Evolutionary conservation across 2,888 invertebrate genomes (phyloP).

Genomic region (Cerceris rybyensis): DNA sequence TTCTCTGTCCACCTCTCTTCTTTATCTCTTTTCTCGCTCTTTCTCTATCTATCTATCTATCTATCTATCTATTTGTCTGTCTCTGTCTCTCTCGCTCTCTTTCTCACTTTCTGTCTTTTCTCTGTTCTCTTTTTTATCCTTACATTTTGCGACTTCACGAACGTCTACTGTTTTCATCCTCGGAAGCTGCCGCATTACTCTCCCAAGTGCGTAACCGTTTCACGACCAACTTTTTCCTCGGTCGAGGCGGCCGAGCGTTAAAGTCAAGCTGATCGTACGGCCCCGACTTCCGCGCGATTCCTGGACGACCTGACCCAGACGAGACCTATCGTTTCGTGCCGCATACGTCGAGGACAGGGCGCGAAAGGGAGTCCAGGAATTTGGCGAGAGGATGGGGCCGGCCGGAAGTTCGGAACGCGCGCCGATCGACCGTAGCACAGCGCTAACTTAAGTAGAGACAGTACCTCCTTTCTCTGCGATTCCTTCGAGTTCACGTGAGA

Average conservation of each 20-base stretch:
- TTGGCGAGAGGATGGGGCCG: neutral
- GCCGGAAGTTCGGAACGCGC: neutral
- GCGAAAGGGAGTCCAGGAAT: neutral
- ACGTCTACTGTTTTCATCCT: conserved; percentile 14
- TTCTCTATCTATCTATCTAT: no score
- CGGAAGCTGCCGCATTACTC: conserved; percentile 2
- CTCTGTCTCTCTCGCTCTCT: conserved; percentile 28
- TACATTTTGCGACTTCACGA: conserved; percentile 15
- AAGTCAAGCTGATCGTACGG: neutral
- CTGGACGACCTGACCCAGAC: neutral
- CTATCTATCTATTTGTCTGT: no score
- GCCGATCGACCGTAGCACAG: neutral
- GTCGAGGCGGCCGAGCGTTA: conserved; percentile 5
- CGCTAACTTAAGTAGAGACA: neutral
- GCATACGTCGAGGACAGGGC: neutral
- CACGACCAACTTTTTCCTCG: neutral
- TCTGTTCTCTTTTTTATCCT: conserved; percentile 49
- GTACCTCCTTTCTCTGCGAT: conserved; percentile 8
- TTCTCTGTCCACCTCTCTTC: conserved; percentile 38
- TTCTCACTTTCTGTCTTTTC: conserved; percentile 39
- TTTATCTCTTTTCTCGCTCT: conserved; percentile 16
- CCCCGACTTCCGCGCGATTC: neutral
- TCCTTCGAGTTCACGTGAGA: conserved; percentile 12
- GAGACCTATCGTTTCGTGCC: neutral
- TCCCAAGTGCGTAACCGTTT: neutral